Conservation (phyloP, 2,888 invertebrate species). For the Tortricodes alternella region DNA sequence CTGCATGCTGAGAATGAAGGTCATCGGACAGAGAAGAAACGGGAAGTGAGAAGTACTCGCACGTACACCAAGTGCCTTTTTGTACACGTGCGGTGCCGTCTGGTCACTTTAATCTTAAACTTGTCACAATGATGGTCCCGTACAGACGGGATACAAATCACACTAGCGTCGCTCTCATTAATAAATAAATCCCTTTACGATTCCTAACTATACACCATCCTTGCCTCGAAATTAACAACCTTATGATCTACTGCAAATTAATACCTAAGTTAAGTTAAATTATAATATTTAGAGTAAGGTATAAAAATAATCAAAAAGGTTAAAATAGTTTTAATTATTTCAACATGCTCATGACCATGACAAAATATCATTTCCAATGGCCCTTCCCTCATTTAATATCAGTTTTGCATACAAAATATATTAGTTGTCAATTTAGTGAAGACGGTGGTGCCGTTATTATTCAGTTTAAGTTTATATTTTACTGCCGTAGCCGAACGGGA, state of each 20-base stretch:
- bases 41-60: too few species aligned
- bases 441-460: too few species aligned
- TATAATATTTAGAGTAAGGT: constrained; percentile 4
- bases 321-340: too few species aligned
- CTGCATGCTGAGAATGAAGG: constrained; percentile 29
- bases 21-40: constrained; percentile 27
- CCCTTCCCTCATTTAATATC: too few species aligned
- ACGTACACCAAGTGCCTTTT: too few species aligned
- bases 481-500: too few species aligned
- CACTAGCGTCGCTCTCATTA: neutral
- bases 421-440: too few species aligned
- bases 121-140: neutral
- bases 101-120: neutral
- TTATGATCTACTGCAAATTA: constrained; percentile 27
- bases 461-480: too few species aligned
- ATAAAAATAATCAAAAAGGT: constrained; percentile 1
- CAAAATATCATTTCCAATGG: too few species aligned
- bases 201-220: neutral
- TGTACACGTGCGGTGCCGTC: too few species aligned
- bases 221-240: constrained; percentile 22
- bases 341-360: too few species aligned
- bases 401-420: too few species aligned
- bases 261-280: constrained; percentile 16
- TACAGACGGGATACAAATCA: neutral
- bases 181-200: neutral